These are phyloP conservation scores for Acleris emargana DNA, from an alignment of 2,888 invertebrate species.

Conservation along the genomic window DNA sequence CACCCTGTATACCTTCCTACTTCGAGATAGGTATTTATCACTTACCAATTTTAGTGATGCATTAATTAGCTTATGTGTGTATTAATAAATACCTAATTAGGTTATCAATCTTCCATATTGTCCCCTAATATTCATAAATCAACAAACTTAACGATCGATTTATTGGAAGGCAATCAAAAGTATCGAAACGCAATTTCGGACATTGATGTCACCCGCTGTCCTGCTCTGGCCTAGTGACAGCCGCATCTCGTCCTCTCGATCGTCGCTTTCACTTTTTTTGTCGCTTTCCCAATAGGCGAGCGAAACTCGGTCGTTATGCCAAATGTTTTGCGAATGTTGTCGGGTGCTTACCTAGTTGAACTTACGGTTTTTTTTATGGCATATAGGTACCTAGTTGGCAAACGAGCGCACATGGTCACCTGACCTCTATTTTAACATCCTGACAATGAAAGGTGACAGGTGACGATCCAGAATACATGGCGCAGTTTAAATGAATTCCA, in stretches of 20 bases:
- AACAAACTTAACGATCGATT: constrained; percentile 11
- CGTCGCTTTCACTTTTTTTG: constrained; percentile 77
- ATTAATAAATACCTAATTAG: no score
- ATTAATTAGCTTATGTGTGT: no score
- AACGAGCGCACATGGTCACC: neutral
- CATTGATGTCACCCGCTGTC: constrained; percentile 52
- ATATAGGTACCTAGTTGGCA: neutral
- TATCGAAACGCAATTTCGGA: constrained; percentile 40
- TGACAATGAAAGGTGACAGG: no score
- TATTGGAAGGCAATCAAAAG: constrained; percentile 20
- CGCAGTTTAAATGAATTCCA: no score
- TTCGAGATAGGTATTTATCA: no score
- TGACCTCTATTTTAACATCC: no score
- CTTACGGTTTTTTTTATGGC: neutral
- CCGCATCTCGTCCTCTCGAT: constrained; percentile 52
- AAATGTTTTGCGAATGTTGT: constrained; percentile 65
- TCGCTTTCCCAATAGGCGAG: constrained; percentile 71
- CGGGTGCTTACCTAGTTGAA: constrained; percentile 19
- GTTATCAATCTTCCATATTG: no score
- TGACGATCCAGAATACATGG: no score
- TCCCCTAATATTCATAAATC: neutral
- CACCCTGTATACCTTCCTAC: no score
- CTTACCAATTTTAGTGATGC: no score
- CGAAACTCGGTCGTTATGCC: constrained; percentile 71
- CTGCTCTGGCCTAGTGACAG: constrained; percentile 47